Percentiles rank a stretch among this genome's conserved stretches.
Conservation (phyloP, 2,888 invertebrate species). For the Orthosia cruda region DNA sequence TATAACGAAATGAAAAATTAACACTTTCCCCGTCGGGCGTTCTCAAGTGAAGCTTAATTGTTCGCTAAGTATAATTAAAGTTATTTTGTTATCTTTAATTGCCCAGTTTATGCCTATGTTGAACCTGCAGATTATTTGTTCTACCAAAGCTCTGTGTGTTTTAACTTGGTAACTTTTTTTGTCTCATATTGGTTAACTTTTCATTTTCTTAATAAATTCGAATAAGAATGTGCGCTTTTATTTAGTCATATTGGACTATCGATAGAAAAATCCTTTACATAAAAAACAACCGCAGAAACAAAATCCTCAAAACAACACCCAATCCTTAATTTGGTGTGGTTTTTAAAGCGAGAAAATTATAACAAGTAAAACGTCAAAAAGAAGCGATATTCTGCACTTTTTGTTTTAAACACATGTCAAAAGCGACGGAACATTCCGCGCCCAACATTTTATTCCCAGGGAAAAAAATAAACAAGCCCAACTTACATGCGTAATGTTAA, state of each 20-base stretch:
- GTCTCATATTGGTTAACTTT: not conserved
- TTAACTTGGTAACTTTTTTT: not conserved
- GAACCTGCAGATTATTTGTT: not conserved
- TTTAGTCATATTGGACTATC: not conserved
- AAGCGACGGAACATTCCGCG: not conserved
- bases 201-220: not conserved
- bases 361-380: not conserved
- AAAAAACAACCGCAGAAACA: not conserved
- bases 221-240: constrained; percentile 1
- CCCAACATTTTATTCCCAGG: constrained; percentile 4
- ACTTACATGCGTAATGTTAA: constrained; percentile 16
- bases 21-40: constrained; percentile 68
- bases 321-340: no score
- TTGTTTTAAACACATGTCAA: constrained; percentile 1
- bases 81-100: constrained; percentile 17
- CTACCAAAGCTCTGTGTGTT: not conserved
- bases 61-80: constrained; percentile 14
- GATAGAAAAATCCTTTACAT: not conserved
- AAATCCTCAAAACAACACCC: not conserved
- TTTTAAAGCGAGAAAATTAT: not conserved
- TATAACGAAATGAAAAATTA: constrained; percentile 27
- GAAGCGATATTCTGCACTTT: constrained; percentile 60
- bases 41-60: constrained; percentile 46
- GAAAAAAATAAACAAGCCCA: not conserved
- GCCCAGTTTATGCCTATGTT: not conserved